Conservation (phyloP, 2,797 vertebrate species). For the Orestias chungarensis region DNA sequence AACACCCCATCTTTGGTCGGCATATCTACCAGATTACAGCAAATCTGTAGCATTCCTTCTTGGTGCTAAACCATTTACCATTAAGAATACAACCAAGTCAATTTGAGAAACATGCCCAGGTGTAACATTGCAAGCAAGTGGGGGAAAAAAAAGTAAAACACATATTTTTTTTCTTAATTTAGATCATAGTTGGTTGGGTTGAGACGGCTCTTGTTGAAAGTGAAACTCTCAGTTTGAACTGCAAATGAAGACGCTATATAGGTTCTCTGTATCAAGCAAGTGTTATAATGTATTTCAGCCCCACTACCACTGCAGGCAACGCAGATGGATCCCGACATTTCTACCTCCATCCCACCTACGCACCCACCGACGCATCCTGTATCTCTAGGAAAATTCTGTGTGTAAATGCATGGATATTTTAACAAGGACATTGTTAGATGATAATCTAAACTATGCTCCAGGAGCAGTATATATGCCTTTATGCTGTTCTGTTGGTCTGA, state of each 20-base stretch:
- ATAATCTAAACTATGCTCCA: conserved; percentile 24
- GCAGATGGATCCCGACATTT: conserved; percentile 16
- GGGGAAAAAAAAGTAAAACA: too few species aligned
- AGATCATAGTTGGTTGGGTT: too few species aligned
- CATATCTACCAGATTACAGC: too few species aligned
- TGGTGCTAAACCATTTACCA: too few species aligned
- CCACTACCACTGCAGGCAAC: conserved; percentile 30
- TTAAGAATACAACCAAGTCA: too few species aligned
- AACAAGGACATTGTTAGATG: conserved; percentile 29
- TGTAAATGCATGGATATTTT: conserved; percentile 33
- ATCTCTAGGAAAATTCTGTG: conserved; percentile 29
- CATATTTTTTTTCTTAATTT: too few species aligned
- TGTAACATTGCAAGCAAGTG: too few species aligned
- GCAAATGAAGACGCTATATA: neutral
- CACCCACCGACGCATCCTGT: conserved; percentile 33
- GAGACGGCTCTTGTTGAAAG: too few species aligned
- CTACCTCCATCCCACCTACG: conserved; percentile 12
- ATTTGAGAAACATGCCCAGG: too few species aligned
- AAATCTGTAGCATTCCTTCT: too few species aligned
- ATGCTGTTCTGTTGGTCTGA: conserved; percentile 30
- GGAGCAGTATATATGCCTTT: conserved; percentile 35
- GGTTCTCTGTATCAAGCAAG: neutral
- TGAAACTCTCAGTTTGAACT: conserved; percentile 1
- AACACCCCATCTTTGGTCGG: too few species aligned
- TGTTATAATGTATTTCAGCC: conserved; percentile 35